These are phyloP conservation scores for Latrodectus geometricus DNA, from an alignment of 1,140 invertebrate species.

Conservation along the genomic window DNA sequence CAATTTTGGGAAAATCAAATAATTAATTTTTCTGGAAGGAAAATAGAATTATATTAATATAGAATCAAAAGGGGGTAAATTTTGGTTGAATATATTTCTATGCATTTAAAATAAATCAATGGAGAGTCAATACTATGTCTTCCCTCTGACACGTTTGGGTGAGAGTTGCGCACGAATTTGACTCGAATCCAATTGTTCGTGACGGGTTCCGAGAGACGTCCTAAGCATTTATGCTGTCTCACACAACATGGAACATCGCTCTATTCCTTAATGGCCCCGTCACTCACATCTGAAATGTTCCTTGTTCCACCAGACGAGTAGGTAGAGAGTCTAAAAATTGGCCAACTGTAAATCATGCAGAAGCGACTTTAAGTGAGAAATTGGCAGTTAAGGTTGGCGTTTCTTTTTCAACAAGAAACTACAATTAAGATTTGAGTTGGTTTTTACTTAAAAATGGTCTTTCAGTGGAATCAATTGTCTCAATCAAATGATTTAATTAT, in stretches of 20 bases:
- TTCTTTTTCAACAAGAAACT: too few species aligned
- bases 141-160: background rate
- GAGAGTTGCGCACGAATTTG: conserved; percentile 10
- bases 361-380: too few species aligned
- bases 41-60: too few species aligned
- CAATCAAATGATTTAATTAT: too few species aligned
- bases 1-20: too few species aligned
- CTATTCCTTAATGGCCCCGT: conserved; percentile 29
- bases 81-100: background rate
- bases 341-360: conserved; percentile 1
- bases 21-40: too few species aligned
- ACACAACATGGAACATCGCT: conserved; percentile 31
- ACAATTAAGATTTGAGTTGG: too few species aligned
- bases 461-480: too few species aligned
- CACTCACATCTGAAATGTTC: conserved; percentile 8
- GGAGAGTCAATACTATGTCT: background rate
- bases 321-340: background rate
- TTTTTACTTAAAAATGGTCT: too few species aligned
- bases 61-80: too few species aligned
- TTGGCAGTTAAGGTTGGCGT: too few species aligned
- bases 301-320: background rate
- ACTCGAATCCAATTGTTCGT: conserved; percentile 30
- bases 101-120: background rate
- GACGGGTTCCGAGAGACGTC: background rate
- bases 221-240: background rate